phyloP scores from a whole-genome alignment of 2,113 vertebrate genomes.

The Phycodurus eques region DNA sequence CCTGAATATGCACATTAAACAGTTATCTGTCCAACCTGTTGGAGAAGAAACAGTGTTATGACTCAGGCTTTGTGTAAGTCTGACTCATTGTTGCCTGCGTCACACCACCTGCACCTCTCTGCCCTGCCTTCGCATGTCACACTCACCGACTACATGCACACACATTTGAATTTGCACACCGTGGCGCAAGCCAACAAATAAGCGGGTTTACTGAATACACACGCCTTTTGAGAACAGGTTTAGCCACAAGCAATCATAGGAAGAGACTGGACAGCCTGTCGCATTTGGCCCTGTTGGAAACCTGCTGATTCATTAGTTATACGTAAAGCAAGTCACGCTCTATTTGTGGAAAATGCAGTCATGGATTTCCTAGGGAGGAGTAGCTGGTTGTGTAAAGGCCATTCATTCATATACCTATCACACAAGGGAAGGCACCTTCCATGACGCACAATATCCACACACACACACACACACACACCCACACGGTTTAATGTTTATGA shows the following conservation, averaged over 20 bases:
- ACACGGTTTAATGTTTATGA: constrained; percentile 58
- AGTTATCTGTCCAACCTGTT: constrained; percentile 38
- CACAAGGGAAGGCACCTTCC: constrained; percentile 45
- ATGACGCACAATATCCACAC: constrained; percentile 59
- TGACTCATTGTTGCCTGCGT: constrained; percentile 68
- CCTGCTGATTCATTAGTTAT: constrained; percentile 57
- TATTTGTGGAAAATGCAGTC: constrained; percentile 66
- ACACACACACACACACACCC: constrained; percentile 41
- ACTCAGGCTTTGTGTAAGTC: constrained; percentile 40
- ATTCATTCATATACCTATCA: constrained; percentile 64
- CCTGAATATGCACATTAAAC: background rate
- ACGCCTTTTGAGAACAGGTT: constrained; percentile 28
- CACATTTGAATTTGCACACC: constrained; percentile 16
- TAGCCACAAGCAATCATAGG: background rate
- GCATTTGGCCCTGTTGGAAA: constrained; percentile 42
- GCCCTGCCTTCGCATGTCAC: constrained; percentile 28
- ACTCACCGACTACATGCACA: constrained; percentile 1
- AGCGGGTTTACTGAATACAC: constrained; percentile 14
- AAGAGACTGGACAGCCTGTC: constrained; percentile 10
- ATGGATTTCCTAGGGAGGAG: constrained; percentile 52
- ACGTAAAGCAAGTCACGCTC: constrained; percentile 53
- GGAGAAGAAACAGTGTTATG: constrained; percentile 38
- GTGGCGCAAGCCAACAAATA: constrained; percentile 21
- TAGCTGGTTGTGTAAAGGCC: constrained; percentile 40
- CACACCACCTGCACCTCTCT: constrained; percentile 53